A percentile compares a stretch with the other conserved stretches of the same genome.
These are phyloP conservation scores for Amphiduros pacificus DNA, from an alignment of 2,888 invertebrate genomes.

Conservation along the genomic window DNA sequence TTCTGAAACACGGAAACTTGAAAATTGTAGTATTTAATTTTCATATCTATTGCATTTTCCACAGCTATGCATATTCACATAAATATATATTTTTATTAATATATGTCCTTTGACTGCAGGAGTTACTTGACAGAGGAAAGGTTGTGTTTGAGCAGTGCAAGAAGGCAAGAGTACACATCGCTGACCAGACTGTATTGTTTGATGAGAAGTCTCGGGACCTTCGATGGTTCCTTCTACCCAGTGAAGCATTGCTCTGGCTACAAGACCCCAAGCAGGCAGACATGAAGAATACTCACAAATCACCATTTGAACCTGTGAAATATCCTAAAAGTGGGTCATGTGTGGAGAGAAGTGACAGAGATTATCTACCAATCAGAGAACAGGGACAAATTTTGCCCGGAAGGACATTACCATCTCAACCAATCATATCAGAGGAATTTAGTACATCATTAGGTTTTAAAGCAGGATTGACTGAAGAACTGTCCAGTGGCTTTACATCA, in stretches of 20 bases:
- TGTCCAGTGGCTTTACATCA: not conserved
- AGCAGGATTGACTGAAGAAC: not conserved
- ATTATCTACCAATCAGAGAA: not conserved
- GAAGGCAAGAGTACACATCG: slow-evolving; percentile 9
- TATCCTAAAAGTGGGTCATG: slow-evolving; percentile 12
- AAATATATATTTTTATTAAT: no score
- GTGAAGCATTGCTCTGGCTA: slow-evolving; percentile 74
- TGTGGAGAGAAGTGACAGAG: not conserved
- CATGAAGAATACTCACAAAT: not conserved
- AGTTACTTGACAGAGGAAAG: not conserved
- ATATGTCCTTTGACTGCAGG: not conserved
- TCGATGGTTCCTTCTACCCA: slow-evolving; percentile 87
- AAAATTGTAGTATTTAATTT: no score
- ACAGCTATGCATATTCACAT: no score
- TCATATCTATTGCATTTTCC: no score
- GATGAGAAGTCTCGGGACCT: slow-evolving; percentile 71
- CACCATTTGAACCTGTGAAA: slow-evolving; percentile 12
- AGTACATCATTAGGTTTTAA: no score
- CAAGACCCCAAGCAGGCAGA: not conserved
- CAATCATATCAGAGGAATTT: not conserved
- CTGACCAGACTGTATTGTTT: slow-evolving; percentile 72
- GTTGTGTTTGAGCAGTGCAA: not conserved
- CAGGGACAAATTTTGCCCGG: not conserved
- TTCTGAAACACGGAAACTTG: no score
- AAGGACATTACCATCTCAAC: no score